phyloP scores from a whole-genome alignment of 2,113 vertebrate species.

The Ophthalmolycus amberensis region DNA sequence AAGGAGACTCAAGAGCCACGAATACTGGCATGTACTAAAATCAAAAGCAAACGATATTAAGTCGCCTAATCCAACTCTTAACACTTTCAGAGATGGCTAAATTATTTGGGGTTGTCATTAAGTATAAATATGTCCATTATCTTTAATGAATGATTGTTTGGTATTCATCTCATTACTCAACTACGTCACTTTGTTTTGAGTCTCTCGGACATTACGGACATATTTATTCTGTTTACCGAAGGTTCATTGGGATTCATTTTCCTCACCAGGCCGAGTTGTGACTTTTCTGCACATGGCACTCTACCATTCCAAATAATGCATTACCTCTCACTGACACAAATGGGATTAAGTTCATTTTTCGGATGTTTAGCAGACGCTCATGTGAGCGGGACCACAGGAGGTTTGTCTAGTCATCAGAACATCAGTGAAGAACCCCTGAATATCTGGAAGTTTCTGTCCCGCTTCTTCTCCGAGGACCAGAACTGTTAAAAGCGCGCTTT shows the following conservation, averaged over 20 bases:
- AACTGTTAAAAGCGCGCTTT: conserved; percentile 17
- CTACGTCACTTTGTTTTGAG: conserved; percentile 1
- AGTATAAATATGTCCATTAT: neutral
- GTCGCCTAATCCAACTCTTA: neutral
- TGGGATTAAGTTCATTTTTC: neutral
- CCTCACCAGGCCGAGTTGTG: neutral
- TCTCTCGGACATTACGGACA: neutral
- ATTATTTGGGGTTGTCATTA: neutral
- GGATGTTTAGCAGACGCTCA: conserved; percentile 16
- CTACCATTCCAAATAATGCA: neutral
- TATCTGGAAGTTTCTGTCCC: neutral
- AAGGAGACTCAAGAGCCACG: neutral
- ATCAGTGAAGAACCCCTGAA: neutral
- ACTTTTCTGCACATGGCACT: neutral
- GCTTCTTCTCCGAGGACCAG: neutral
- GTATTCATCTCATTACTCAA: neutral
- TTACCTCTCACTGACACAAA: neutral
- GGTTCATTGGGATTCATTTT: no score
- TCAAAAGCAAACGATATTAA: neutral
- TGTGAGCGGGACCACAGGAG: neutral
- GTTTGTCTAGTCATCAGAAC: neutral
- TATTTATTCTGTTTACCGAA: no score
- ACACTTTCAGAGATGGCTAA: neutral
- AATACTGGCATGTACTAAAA: neutral
- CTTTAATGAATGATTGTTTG: neutral